These are phyloP conservation scores for Nothobranchius kuhntae DNA, from an alignment of 2,113 vertebrate genomes.

Conservation along the genomic window DNA sequence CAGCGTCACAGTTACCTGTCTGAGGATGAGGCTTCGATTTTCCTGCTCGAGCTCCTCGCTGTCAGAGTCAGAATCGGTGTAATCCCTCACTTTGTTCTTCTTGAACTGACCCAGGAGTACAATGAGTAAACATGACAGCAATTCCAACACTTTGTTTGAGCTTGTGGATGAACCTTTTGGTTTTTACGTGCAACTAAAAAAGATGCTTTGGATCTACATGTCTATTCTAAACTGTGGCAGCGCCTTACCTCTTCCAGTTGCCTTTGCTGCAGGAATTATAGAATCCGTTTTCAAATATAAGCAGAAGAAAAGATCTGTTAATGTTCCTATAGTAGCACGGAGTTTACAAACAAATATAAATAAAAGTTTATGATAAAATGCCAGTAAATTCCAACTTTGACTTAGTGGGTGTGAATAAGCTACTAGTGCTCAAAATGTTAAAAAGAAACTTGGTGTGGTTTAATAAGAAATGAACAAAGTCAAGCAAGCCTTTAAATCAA, in stretches of 20 bases:
- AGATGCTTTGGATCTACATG: no score
- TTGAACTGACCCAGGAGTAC: slow-evolving; percentile 68
- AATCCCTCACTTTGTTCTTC: slow-evolving; percentile 74
- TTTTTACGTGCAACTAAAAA: background rate
- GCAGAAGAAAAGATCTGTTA: slow-evolving; percentile 5
- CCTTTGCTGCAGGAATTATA: slow-evolving; percentile 55
- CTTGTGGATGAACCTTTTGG: background rate
- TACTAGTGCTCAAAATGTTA: background rate
- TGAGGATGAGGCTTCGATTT: slow-evolving; percentile 67
- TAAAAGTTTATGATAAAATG: background rate
- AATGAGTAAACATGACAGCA: background rate
- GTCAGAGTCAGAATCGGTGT: slow-evolving; percentile 68
- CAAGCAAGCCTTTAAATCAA: background rate
- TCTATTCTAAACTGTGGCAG: background rate
- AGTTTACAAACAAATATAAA: background rate
- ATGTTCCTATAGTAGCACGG: no score
- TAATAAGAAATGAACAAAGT: no score
- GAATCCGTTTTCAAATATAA: background rate
- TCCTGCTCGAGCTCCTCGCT: slow-evolving; percentile 64
- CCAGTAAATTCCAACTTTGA: no score
- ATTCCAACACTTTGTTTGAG: background rate
- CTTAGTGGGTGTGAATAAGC: no score
- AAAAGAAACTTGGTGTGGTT: background rate
- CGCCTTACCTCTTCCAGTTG: slow-evolving; percentile 74
- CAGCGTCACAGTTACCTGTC: slow-evolving; percentile 63